These are phyloP conservation scores for Enteromius thamalakanensis DNA, from an alignment of 2,797 vertebrate species.

Conservation along the genomic window DNA sequence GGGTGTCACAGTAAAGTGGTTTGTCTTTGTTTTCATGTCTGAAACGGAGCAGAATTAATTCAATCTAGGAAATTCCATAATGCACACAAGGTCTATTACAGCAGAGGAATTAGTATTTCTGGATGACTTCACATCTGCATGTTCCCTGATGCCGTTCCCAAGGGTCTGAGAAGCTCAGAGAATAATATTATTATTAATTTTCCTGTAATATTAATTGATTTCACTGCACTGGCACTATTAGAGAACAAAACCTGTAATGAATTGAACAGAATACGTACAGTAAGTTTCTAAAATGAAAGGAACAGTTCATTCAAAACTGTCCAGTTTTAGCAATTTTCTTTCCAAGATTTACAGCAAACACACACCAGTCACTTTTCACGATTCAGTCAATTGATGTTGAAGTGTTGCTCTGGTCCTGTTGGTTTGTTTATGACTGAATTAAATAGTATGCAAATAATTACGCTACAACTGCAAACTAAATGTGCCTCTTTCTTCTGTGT, in stretches of 20 bases:
- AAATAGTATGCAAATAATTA: neutral
- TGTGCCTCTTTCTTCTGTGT: neutral
- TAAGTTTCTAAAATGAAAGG: too few relatives aligned
- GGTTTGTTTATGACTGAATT: neutral
- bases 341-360: too few relatives aligned
- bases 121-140: neutral
- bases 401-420: neutral
- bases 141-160: neutral
- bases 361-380: neutral
- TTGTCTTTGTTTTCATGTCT: neutral
- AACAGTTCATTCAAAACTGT: too few relatives aligned
- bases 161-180: neutral
- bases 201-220: neutral
- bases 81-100: neutral
- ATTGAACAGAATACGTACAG: too few relatives aligned
- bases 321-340: too few relatives aligned
- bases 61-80: neutral
- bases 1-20: neutral
- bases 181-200: neutral
- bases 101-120: neutral
- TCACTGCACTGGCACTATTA: neutral
- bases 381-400: neutral
- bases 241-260: too few relatives aligned
- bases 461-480: neutral
- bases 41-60: neutral